Evolutionary conservation across 2,888 invertebrate genomes (phyloP).

Genomic region (Reticulitermes lucifugus): DNA sequence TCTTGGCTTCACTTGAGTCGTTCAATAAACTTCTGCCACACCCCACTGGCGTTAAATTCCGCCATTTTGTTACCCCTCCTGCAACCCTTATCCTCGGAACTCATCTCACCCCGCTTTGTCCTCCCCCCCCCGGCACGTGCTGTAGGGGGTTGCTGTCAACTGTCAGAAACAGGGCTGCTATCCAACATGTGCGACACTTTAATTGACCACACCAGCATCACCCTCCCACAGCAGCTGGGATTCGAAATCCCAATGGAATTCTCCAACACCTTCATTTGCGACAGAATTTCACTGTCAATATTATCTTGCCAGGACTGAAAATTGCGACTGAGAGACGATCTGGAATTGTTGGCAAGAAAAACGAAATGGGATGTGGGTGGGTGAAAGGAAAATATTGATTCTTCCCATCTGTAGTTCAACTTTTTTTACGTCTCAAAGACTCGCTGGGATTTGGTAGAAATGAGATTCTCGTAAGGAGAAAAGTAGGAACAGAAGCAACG

Average conservation of each 20-base stretch:
- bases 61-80: constrained; percentile 30
- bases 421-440: neutral
- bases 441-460: constrained; percentile 25
- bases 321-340: constrained; percentile 10
- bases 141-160: constrained; percentile 10
- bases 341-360: constrained; percentile 29
- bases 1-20: neutral
- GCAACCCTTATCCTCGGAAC: neutral
- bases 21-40: constrained; percentile 12
- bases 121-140: constrained; percentile 21
- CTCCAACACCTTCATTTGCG: constrained; percentile 17
- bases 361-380: constrained; percentile 17
- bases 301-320: constrained; percentile 24
- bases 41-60: constrained; percentile 31
- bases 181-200: constrained; percentile 32
- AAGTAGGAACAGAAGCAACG: neutral
- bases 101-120: neutral
- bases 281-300: constrained; percentile 37
- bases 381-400: constrained; percentile 43
- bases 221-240: neutral
- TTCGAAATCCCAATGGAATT: constrained; percentile 21
- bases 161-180: constrained; percentile 20
- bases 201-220: constrained; percentile 9
- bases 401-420: constrained; percentile 16
- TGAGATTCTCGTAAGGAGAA: neutral